These are phyloP conservation scores for Invenusta paracnida DNA, from an alignment of 2,888 invertebrate genomes.

Conservation along the genomic window DNA sequence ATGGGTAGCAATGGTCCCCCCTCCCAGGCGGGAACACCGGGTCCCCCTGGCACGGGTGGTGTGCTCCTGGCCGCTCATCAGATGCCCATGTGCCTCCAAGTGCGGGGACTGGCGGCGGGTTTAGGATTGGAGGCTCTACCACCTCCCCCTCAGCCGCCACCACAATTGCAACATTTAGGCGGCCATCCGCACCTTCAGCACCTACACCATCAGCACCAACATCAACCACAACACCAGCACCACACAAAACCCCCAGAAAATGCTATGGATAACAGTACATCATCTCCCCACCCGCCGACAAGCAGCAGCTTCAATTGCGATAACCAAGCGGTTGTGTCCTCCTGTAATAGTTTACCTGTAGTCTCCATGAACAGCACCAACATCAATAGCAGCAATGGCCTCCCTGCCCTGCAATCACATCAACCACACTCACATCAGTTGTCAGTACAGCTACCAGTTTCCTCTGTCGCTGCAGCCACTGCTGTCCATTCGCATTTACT, in stretches of 20 bases:
- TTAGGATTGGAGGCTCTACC: background rate
- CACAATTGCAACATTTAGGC: background rate
- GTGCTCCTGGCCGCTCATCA: background rate
- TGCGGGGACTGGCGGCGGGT: background rate
- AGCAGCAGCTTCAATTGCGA: background rate
- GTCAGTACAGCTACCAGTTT: background rate
- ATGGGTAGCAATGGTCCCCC: constrained; percentile 1
- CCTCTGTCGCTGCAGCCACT: no score
- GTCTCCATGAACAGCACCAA: background rate
- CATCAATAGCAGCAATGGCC: no score
- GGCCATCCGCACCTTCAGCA: background rate
- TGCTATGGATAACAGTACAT: background rate
- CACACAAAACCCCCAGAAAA: background rate
- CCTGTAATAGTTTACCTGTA: background rate
- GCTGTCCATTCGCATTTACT: background rate
- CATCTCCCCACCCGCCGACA: background rate
- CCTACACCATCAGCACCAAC: background rate
- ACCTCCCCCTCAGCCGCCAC: background rate
- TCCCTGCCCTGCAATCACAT: no score
- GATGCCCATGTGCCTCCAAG: constrained; percentile 12
- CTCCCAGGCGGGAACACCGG: background rate
- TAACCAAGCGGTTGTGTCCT: background rate
- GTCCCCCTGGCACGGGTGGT: background rate
- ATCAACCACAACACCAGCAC: background rate
- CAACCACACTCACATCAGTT: background rate